phyloP scores from a whole-genome alignment of 2,797 vertebrate genomes.

The Pelodytes ibericus region DNA sequence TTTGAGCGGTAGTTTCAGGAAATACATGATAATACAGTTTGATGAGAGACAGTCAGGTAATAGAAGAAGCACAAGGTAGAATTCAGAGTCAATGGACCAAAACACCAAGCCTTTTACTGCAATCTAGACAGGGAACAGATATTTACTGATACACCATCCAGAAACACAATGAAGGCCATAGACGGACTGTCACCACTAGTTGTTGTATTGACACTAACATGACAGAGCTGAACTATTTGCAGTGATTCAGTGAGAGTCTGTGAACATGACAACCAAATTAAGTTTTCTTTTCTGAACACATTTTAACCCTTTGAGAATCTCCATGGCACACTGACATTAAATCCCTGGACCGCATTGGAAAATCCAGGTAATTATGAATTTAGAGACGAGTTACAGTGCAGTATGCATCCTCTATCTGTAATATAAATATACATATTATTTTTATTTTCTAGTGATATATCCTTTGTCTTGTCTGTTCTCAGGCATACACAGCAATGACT shows the following conservation, averaged over 20 bases:
- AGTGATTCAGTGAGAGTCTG: not conserved
- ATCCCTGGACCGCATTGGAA: too few relatives aligned
- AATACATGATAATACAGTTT: not conserved
- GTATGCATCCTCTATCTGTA: too few relatives aligned
- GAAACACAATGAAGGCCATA: not conserved
- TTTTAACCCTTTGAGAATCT: not conserved
- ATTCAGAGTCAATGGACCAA: not conserved
- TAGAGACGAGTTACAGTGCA: too few relatives aligned
- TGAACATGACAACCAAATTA: not conserved
- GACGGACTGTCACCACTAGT: not conserved
- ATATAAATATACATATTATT: too few relatives aligned
- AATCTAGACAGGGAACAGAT: not conserved
- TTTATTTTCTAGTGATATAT: not conserved
- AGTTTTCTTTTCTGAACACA: not conserved
- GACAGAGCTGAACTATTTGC: not conserved
- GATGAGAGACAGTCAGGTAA: constrained; percentile 6
- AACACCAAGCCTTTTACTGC: not conserved
- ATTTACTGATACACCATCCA: too few relatives aligned
- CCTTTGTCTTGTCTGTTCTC: constrained; percentile 17
- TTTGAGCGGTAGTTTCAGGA: not conserved
- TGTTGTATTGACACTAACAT: not conserved
- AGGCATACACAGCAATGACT: constrained; percentile 77
- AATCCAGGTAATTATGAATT: too few relatives aligned
- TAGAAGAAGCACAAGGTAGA: not conserved
- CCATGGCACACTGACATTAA: too few relatives aligned